phyloP scores from a whole-genome alignment of 2,888 invertebrate genomes.

The Aelia acuminata region DNA sequence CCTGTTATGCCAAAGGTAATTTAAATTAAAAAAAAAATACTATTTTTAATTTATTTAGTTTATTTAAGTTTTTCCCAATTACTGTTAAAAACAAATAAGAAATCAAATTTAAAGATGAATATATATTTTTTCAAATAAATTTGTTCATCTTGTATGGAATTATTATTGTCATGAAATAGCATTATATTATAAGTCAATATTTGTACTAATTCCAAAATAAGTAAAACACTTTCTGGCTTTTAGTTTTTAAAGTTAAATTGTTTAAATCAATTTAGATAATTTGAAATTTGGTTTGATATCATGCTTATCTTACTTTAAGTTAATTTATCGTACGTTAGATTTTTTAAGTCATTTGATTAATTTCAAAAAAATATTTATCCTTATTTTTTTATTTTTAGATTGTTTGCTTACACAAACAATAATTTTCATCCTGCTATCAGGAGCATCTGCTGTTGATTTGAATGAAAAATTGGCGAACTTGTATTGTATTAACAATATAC shows the following conservation, averaged over 20 bases:
- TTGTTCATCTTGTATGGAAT: too few relatives aligned
- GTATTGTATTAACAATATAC: not conserved
- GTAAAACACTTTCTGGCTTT: not conserved
- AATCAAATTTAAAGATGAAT: too few relatives aligned
- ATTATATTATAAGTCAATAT: too few relatives aligned
- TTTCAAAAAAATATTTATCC: not conserved
- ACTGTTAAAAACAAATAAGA: too few relatives aligned
- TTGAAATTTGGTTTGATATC: too few relatives aligned
- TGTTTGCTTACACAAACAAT: slow-evolving; percentile 58
- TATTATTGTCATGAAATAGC: too few relatives aligned
- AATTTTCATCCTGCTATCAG: slow-evolving; percentile 35
- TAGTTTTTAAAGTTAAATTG: not conserved
- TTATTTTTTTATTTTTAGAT: slow-evolving; percentile 41
- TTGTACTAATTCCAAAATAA: too few relatives aligned
- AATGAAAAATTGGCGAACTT: not conserved
- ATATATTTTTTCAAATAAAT: too few relatives aligned
- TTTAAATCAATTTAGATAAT: not conserved
- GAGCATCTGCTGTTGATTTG: not conserved
- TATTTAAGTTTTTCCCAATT: too few relatives aligned
- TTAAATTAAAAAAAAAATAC: too few relatives aligned
- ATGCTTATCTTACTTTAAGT: too few relatives aligned
- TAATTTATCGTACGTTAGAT: not conserved
- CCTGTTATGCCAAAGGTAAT: slow-evolving; percentile 39
- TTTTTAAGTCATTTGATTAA: not conserved
- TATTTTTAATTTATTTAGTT: too few relatives aligned